These are phyloP conservation scores for Muscicapa comitata DNA, from an alignment of 2,797 vertebrate genomes.

Conservation along the genomic window DNA sequence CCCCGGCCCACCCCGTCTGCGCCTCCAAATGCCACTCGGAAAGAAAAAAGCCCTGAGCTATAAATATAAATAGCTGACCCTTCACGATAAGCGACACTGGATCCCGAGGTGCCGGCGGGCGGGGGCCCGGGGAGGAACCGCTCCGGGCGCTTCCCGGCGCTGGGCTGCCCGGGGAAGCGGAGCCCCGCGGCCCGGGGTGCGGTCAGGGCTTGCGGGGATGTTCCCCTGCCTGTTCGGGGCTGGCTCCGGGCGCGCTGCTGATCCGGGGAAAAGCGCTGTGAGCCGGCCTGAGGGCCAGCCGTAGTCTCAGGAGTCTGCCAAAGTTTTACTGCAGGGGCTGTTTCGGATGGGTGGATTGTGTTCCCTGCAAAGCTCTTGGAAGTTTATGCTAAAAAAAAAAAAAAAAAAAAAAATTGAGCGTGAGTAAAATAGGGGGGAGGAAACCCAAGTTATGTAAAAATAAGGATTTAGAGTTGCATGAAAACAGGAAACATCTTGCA, in stretches of 20 bases:
- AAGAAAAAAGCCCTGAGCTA: conserved; percentile 23
- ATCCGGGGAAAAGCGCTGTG: accelerated
- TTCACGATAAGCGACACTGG: conserved; percentile 40
- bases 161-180: neutral
- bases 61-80: conserved; percentile 67
- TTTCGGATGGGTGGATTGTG: neutral
- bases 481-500: neutral
- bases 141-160: neutral
- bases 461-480: neutral
- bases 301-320: accelerated
- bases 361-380: neutral
- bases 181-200: neutral
- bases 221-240: neutral
- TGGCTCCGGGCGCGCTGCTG: neutral
- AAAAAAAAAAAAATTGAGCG: neutral
- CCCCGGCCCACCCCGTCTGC: neutral
- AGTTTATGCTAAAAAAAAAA: neutral
- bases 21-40: conserved; percentile 17
- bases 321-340: neutral
- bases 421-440: neutral
- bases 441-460: neutral
- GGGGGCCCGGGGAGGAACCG: neutral
- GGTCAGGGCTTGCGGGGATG: accelerated
- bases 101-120: neutral
- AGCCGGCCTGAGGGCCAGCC: neutral